Percentiles rank a stretch among this genome's conserved stretches.
phyloP scores from a whole-genome alignment of 2,113 vertebrate species.

The Hepsetus odoe region DNA sequence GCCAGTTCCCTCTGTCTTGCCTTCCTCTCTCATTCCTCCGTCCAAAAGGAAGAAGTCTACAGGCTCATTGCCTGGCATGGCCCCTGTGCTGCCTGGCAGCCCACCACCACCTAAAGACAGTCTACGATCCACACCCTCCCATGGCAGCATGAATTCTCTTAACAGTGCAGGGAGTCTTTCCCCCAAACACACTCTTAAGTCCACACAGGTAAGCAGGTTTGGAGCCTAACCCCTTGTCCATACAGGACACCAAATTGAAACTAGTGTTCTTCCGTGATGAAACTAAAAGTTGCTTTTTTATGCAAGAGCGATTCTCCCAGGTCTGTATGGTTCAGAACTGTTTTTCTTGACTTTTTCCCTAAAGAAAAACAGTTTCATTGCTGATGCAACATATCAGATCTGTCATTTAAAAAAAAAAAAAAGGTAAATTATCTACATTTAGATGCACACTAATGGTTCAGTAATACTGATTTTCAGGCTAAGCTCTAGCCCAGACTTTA shows the following conservation, averaged over 20 bases:
- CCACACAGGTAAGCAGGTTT: slow-evolving; percentile 79
- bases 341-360: too few species aligned
- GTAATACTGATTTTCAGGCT: too few species aligned
- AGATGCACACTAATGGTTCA: too few species aligned
- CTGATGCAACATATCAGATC: too few species aligned
- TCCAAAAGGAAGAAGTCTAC: slow-evolving; percentile 91
- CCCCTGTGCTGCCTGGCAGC: slow-evolving; percentile 87
- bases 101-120: slow-evolving; percentile 91
- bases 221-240: not conserved
- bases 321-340: too few species aligned
- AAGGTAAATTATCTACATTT: too few species aligned
- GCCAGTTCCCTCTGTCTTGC: slow-evolving; percentile 88
- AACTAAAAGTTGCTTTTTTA: too few species aligned
- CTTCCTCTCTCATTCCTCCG: slow-evolving; percentile 87
- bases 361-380: too few species aligned
- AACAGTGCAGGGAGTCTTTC: slow-evolving; percentile 92
- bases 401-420: too few species aligned
- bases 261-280: too few species aligned
- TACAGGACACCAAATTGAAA: not conserved
- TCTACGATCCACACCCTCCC: slow-evolving; percentile 92
- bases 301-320: too few species aligned
- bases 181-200: slow-evolving; percentile 89
- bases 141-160: slow-evolving; percentile 90
- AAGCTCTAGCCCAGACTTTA: too few species aligned
- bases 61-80: slow-evolving; percentile 76